phyloP scores from a whole-genome alignment of 64 coral and sea anemone species.

The Porites australiensis region DNA sequence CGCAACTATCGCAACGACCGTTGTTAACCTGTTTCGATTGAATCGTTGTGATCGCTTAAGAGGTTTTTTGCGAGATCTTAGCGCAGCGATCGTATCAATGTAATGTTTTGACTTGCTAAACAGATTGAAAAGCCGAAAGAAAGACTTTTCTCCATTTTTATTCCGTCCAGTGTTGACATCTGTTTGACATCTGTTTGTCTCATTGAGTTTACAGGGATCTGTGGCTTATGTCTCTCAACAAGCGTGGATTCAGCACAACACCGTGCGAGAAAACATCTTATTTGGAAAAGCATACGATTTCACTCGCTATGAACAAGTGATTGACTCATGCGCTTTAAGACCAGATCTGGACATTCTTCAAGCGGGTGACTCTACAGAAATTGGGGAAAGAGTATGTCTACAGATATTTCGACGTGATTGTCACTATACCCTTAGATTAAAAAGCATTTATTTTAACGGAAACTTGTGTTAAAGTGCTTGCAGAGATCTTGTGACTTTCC shows the following conservation, averaged over 20 bases:
- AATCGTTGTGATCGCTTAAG: too few species aligned
- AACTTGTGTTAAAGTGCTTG: too few species aligned
- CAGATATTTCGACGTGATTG: neutral
- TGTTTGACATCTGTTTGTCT: neutral
- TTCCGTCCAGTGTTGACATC: too few species aligned
- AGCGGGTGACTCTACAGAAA: slow-evolving; percentile 61
- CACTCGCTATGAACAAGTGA: slow-evolving; percentile 8
- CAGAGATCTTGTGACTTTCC: too few species aligned
- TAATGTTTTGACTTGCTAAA: too few species aligned
- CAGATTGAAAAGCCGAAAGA: too few species aligned
- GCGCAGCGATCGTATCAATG: too few species aligned
- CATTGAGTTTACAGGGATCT: slow-evolving; percentile 28
- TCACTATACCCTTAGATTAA: neutral
- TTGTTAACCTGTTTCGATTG: too few species aligned
- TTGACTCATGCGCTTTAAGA: slow-evolving; percentile 54
- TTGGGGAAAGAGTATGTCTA: slow-evolving; percentile 60
- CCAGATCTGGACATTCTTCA: slow-evolving; percentile 64
- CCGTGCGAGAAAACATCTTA: slow-evolving; percentile 69
- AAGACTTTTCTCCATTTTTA: too few species aligned
- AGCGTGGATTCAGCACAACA: slow-evolving; percentile 71
- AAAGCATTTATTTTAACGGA: too few species aligned
- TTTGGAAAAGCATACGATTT: slow-evolving; percentile 55
- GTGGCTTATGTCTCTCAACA: slow-evolving; percentile 74
- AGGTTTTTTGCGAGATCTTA: too few species aligned
- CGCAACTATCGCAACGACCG: too few species aligned